Base-by-base conservation (phyloP, 1,140 invertebrate genomes). In the Drosophila trapezifrons region DNA sequence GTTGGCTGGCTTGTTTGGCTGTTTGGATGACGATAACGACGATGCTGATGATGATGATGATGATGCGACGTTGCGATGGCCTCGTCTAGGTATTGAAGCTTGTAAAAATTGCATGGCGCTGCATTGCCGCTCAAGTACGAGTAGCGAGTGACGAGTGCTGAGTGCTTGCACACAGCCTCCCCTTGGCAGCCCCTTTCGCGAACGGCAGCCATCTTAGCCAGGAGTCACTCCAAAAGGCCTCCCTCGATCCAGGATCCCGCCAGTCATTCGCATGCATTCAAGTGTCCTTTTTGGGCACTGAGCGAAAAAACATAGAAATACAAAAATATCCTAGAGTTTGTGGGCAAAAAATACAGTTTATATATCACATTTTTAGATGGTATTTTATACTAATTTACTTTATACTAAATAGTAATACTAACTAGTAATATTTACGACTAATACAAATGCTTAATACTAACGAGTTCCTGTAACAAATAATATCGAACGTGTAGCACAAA, bases 71-170 rank as follows among this genome's bases (percentile, higher is more conserved):
- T 15, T 45, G 37, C 54, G 67, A 56, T 59, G 59, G 49, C 62
- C 76, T 65, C 76, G 76, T 70, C 79, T 86, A 86, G 83, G 83
- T 87, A 86, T 86, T 86, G 83, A 86, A 86, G 83, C 83, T 87
- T 86, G 83, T 79, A 86, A 86, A 86, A 86, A 87, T 87, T 87
- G 83, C 83, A 82, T 86, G 83, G 83, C 83, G 76, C 83, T 86
- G 83, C 83, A 86, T 73, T 87, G 80, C 71, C 76, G 79, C 76
- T 82, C 77, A 82, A 86, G 83, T 86, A 72, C 72, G 71, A 76
- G 67, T 46, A 25, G 49, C 56, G 38, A 77, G 51, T 65, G 59
- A 43, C 55, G 72, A 57, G 51, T 51, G 49, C 45, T 62, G 58
- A 67, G 79, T 70, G 49, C 63, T 59, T 15, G n/a, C 27, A 22